A percentile compares a stretch with the other conserved stretches of the same genome.
Conservation (phyloP, 2,888 invertebrate genomes). For the Odontocolon sp. region DNA sequence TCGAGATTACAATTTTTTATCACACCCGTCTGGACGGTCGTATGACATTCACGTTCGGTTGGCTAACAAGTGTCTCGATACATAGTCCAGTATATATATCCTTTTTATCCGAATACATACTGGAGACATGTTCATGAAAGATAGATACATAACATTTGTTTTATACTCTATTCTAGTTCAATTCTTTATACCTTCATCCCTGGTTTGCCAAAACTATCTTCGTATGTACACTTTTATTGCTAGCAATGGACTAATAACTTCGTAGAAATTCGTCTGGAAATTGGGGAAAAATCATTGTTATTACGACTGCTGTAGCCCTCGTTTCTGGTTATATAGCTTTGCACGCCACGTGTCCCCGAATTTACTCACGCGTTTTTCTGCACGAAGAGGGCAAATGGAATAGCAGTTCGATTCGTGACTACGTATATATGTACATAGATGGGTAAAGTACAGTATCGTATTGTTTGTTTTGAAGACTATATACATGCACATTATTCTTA, state of each 20-base stretch:
- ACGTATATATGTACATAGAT: too few relatives aligned
- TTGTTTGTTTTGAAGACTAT: neutral
- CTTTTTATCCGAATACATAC: too few relatives aligned
- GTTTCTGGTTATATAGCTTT: constrained; percentile 35
- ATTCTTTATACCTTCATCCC: neutral
- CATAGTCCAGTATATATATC: too few relatives aligned
- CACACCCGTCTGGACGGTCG: too few relatives aligned
- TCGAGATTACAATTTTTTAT: too few relatives aligned
- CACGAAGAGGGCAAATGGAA: constrained; percentile 16
- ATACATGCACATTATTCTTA: too few relatives aligned
- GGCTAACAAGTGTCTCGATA: too few relatives aligned
- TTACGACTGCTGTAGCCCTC: constrained; percentile 28
- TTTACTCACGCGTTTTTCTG: constrained; percentile 35
- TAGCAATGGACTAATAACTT: constrained; percentile 32
- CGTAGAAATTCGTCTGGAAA: constrained; percentile 43
- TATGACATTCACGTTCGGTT: too few relatives aligned
- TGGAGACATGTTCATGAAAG: too few relatives aligned
- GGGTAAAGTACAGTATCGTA: constrained; percentile 7
- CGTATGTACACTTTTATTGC: constrained; percentile 12
- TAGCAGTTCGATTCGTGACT: neutral
- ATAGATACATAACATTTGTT: too few relatives aligned
- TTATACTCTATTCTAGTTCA: neutral
- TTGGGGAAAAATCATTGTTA: constrained; percentile 48
- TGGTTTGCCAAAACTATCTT: neutral
- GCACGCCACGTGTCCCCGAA: constrained; percentile 34